These are phyloP conservation scores for Platichthys flesus DNA, from an alignment of 2,113 vertebrate species.

Conservation along the genomic window DNA sequence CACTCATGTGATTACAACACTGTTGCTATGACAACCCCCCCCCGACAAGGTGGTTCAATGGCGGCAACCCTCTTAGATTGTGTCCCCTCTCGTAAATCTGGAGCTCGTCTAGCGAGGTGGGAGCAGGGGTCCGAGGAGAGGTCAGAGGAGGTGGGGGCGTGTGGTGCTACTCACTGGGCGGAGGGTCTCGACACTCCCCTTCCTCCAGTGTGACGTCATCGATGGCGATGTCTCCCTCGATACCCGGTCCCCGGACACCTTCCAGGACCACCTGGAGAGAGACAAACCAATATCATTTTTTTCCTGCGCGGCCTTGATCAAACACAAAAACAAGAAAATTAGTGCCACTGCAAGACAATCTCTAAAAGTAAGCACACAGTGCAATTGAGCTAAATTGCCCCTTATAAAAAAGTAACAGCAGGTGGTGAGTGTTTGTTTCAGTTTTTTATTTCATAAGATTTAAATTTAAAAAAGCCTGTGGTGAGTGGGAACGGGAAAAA, in stretches of 20 bases:
- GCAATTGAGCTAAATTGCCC: constrained; percentile 43
- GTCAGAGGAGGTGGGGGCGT: not conserved
- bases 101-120: not conserved
- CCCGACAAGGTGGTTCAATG: constrained; percentile 24
- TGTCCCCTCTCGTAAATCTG: constrained; percentile 52
- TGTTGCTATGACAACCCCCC: constrained; percentile 66
- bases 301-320: not conserved
- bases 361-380: constrained; percentile 12
- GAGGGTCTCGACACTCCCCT: constrained; percentile 93
- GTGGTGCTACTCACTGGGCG: constrained; percentile 82
- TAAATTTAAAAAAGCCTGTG: constrained; percentile 13
- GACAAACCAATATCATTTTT: not conserved
- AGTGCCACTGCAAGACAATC: not conserved
- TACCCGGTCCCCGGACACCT: constrained; percentile 94
- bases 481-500: constrained; percentile 6
- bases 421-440: constrained; percentile 35
- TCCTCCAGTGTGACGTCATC: constrained; percentile 96
- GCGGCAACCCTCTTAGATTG: constrained; percentile 57
- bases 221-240: constrained; percentile 98
- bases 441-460: constrained; percentile 32
- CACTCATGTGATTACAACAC: constrained; percentile 66
- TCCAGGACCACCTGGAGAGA: constrained; percentile 89
- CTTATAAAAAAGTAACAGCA: constrained; percentile 34
- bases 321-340: constrained; percentile 18
- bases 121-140: not conserved